Evolutionary conservation across 2,113 vertebrate species (phyloP).

Genomic region (Haemorhous mexicanus): DNA sequence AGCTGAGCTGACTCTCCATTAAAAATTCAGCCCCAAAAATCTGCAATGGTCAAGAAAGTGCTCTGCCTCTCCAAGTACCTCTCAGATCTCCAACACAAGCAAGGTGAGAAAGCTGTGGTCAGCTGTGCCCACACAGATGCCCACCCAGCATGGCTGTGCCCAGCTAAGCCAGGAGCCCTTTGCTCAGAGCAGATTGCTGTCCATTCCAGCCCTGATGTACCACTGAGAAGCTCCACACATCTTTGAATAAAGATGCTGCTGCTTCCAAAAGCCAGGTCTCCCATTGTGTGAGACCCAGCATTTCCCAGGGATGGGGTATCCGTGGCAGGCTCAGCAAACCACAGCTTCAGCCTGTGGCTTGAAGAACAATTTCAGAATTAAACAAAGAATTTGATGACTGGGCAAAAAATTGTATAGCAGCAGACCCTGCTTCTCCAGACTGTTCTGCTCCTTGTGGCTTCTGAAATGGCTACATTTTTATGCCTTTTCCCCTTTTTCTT

Average conservation of each 20-base stretch:
- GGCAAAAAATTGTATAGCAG: not conserved
- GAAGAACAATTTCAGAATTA: not conserved
- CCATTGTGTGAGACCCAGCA: not conserved
- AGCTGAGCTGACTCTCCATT: not conserved
- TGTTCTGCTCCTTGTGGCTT: not conserved
- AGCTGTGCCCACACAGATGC: slow-evolving; percentile 26
- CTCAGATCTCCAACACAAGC: not conserved
- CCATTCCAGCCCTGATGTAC: not conserved
- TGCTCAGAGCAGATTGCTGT: not conserved
- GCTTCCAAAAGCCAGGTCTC: not conserved
- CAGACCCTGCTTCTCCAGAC: not conserved
- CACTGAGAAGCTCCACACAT: not conserved
- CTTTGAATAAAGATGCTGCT: not conserved
- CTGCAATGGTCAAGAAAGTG: not conserved
- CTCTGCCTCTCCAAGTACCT: not conserved
- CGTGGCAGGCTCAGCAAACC: not conserved
- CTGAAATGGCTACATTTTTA: not conserved
- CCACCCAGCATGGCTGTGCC: not conserved
- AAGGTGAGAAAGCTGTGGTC: not conserved
- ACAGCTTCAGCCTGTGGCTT: not conserved
- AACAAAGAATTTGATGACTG: not conserved
- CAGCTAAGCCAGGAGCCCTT: not conserved
- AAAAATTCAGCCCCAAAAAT: not conserved
- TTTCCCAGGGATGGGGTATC: not conserved
- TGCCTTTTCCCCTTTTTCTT: not conserved